Percentiles rank a stretch among this genome's conserved stretches.
Conservation (phyloP, 2,797 vertebrate species). For the Rhinoraja longicauda region DNA sequence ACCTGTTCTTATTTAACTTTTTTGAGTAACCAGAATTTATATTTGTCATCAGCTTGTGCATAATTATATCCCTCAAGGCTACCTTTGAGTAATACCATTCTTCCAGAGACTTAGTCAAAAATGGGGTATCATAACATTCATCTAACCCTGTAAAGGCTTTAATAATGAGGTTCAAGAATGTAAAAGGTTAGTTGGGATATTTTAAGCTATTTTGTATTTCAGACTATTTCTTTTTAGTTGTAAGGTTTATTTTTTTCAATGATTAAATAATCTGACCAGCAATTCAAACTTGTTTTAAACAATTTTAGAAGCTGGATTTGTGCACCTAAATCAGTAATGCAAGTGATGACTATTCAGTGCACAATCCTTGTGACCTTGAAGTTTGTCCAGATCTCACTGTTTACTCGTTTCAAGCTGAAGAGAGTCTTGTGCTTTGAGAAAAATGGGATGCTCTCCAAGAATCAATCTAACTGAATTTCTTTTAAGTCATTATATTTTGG, state of each 20-base stretch:
- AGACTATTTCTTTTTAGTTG: background rate
- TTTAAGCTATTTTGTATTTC: background rate
- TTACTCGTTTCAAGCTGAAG: background rate
- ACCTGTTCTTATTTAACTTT: background rate
- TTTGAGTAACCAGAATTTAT: background rate
- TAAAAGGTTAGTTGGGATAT: background rate
- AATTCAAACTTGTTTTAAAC: too few species aligned
- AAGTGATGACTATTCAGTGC: background rate
- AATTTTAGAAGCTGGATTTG: background rate
- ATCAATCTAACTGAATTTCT: background rate
- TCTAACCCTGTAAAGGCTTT: background rate
- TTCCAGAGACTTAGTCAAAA: background rate
- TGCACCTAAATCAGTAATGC: background rate
- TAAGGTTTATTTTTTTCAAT: background rate
- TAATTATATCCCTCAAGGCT: background rate
- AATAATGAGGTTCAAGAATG: background rate
- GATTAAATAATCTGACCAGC: too few species aligned
- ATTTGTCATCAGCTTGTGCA: constrained; percentile 2
- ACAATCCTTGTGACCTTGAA: background rate
- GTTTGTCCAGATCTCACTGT: background rate
- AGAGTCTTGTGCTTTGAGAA: background rate
- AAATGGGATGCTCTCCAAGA: constrained; percentile 20
- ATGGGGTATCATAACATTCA: background rate
- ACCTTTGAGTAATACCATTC: background rate
- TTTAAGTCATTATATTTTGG: background rate